Conservation (phyloP, 2,888 invertebrate species). For the Eudemis profundana region DNA sequence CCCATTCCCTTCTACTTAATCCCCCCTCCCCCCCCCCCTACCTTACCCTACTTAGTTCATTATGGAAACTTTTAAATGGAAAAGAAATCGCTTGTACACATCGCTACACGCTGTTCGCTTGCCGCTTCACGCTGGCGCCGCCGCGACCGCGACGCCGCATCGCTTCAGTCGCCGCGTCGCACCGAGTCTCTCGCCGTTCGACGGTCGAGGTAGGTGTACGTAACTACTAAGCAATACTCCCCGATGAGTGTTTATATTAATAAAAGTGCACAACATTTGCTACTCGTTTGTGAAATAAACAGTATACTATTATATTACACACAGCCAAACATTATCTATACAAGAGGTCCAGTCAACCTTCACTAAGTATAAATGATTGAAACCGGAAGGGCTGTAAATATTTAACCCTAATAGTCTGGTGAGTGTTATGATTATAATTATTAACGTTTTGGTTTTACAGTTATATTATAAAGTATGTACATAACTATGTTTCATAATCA, state of each 20-base stretch:
- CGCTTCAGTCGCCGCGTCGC: conserved; percentile 15
- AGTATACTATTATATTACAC: neutral
- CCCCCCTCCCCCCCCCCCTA: no score
- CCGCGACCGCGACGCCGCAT: conserved; percentile 19
- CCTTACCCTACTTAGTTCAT: no score
- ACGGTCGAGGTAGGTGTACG: conserved; percentile 39
- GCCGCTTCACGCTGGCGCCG: conserved; percentile 9
- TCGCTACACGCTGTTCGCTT: neutral
- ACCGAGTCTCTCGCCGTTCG: conserved; percentile 41
- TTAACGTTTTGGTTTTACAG: neutral
- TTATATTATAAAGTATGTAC: neutral
- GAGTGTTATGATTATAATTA: conserved; percentile 11
- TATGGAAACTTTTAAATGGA: no score
- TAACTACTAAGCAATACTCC: conserved; percentile 12
- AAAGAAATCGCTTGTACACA: neutral
- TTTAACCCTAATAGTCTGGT: conserved; percentile 12
- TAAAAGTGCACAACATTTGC: conserved; percentile 5
- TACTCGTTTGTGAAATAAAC: neutral
- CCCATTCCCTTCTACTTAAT: no score
- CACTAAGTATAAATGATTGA: neutral
- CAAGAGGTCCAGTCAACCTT: neutral
- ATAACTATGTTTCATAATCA: neutral
- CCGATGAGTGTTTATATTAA: conserved; percentile 12
- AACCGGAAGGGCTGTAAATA: conserved; percentile 4
- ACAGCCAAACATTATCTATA: conserved; percentile 6